Base-by-base conservation (phyloP, 23 tunicate genomes). In the Clavelina lepadiformis region DNA sequence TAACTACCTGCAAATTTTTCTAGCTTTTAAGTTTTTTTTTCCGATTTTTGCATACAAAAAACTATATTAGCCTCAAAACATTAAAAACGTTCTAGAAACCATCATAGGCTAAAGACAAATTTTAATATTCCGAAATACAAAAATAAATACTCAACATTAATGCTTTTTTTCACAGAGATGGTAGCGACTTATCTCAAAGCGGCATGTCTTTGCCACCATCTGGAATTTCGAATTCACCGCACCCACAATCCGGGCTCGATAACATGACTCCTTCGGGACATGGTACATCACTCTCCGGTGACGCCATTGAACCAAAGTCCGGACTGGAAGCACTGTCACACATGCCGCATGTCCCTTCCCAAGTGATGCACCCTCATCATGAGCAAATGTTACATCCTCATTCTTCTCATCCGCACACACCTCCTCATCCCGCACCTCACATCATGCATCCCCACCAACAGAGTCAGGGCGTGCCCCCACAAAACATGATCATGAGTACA, bases 401-500 rank as follows among this genome's bases (percentile, higher is more conserved):
- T 8, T 74, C 85, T 13, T 56, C 67, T 46, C 92, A 74, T 8
- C 67, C 85, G 11, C 95, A 77, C 29, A 86, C 95, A 4, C 95
- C 95, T 5, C 93, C 93, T 51, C 93, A 84, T 30, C 84, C 69
- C 3, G 4, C 72, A 5, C 91, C 67, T 53, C 85, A 83, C 65
- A 62, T 25, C 46, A 56, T 70, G 41, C 71, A 51, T 63, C 80
- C 32, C 35, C 83, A 77, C 68, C 77, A 41, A 62, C 92, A 28
- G 55, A 61, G 34, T 58, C 68, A 33, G 18, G 32, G 18, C 51
- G 38, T 78, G 13, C 84, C 82, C 3, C 85, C 95, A 13, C 83
- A 86, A 34, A 77, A 80, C 47, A 86, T 86, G 95, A 86, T 86
- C n/a, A 84, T 84, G 83, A 76, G 93, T 38, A 71, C 87, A 6